Base-by-base conservation (phyloP, 1,140 invertebrate species). In the Drosophila quadrilineata region DNA sequence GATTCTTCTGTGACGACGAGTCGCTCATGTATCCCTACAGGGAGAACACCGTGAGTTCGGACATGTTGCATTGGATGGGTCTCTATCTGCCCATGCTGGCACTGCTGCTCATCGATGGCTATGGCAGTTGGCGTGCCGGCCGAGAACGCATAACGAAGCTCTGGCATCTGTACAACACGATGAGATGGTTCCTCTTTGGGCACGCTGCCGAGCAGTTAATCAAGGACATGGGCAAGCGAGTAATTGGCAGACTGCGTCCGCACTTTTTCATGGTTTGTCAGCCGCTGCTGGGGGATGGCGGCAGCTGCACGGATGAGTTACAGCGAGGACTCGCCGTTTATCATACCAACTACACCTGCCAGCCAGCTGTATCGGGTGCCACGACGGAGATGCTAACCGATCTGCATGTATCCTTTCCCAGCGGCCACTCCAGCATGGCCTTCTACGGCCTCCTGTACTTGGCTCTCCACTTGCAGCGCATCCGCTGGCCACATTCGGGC, bases 1-100 rank as follows among this genome's bases (percentile, higher is more conserved):
- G 98, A 6, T 98, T 99, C 91, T 98, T 96, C 90, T 99, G 98
- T 91, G 94, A 97, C 88, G 98, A 99, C 91, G 95, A 98, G 80
- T 95, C 95, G 28, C 92, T 99, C 19, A 93, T 93, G 73, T 96
- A 98, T 90, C 97, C 97, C 3, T 95, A 92, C 86, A 91, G 93
- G 49, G 90, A 92, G 4, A 95, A 95, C 3, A 97, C 96, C 0
- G 94, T 98, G 38, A 49, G 58, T 3, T 4, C 75, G 9, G 1
- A 1, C 1, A 14, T 66, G 28, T 46, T 75, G 0, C 63, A 75
- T 31, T 57, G 46, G 40, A 19, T 71, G 0, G 35, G 64, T 4
- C 9, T 75, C 1, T 22, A 71, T 22, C 17, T 75, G 0, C 77
- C 85, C 0, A 36, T 84, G 3, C 5, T 41, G 3, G 6, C 24